A percentile compares a stretch with the other conserved stretches of the same genome.
phyloP scores from a whole-genome alignment of 2,888 invertebrate species.

The Ennomos fuscantarius region DNA sequence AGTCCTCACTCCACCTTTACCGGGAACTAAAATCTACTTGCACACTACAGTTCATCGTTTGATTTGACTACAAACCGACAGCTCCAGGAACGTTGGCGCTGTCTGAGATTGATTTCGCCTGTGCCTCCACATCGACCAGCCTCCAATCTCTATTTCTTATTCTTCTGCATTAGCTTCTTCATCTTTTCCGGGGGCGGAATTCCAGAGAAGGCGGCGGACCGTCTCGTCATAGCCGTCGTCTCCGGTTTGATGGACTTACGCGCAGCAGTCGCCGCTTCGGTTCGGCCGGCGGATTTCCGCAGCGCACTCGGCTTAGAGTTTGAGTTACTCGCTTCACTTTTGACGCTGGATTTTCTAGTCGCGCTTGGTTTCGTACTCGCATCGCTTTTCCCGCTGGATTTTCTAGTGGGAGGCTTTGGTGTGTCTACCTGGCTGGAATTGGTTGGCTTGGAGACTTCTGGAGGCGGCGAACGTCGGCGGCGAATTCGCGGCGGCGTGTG shows the following conservation, averaged over 20 bases:
- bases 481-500: constrained; percentile 81
- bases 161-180: constrained; percentile 61
- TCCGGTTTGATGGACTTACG: constrained; percentile 25
- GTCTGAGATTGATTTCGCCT: too few relatives aligned
- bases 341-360: constrained; percentile 51
- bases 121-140: too few relatives aligned
- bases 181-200: constrained; percentile 74
- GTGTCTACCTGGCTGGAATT: constrained; percentile 40
- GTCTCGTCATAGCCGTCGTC: constrained; percentile 46
- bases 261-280: constrained; percentile 20
- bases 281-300: constrained; percentile 26
- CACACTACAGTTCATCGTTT: too few relatives aligned
- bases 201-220: constrained; percentile 60
- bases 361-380: constrained; percentile 28
- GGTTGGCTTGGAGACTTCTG: constrained; percentile 34
- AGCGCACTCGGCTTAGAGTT: constrained; percentile 32
- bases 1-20: too few relatives aligned
- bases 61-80: too few relatives aligned
- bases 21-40: too few relatives aligned
- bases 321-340: constrained; percentile 34
- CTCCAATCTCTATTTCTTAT: too few relatives aligned
- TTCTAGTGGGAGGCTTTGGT: constrained; percentile 42
- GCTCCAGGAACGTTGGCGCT: too few relatives aligned
- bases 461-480: constrained; percentile 66
- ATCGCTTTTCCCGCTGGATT: constrained; percentile 48